phyloP scores from a whole-genome alignment of 2,888 invertebrate species.

The Icerya purchasi region DNA sequence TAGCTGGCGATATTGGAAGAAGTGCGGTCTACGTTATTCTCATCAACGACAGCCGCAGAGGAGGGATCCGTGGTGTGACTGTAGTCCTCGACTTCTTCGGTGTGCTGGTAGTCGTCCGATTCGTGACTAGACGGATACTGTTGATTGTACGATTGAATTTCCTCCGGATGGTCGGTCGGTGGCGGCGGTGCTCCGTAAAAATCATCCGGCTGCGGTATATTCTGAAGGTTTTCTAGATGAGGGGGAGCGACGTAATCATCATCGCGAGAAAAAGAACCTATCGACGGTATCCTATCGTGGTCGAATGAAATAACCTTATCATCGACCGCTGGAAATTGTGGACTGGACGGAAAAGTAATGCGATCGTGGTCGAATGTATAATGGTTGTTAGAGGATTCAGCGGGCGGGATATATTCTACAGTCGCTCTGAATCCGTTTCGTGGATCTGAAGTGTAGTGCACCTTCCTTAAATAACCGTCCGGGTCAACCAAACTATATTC shows the following conservation, averaged over 20 bases:
- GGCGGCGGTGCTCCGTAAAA: too few relatives aligned
- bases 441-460: slow-evolving; percentile 50
- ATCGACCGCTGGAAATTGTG: neutral
- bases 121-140: neutral
- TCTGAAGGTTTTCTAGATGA: neutral
- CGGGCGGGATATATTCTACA: slow-evolving; percentile 26
- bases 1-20: too few relatives aligned
- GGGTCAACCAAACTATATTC: slow-evolving; percentile 52
- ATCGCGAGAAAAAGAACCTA: neutral
- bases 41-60: too few relatives aligned
- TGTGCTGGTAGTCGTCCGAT: neutral
- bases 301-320: neutral
- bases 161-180: too few relatives aligned
- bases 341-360: neutral
- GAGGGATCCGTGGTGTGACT: too few relatives aligned
- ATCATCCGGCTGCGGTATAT: too few relatives aligned
- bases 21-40: too few relatives aligned
- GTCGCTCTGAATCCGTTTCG: slow-evolving; percentile 47
- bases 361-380: neutral
- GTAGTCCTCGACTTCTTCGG: neutral
- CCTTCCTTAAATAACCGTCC: slow-evolving; percentile 47
- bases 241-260: neutral
- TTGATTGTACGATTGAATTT: neutral
- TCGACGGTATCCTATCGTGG: neutral
- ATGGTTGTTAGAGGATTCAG: slow-evolving; percentile 13